A percentile compares a stretch with the other conserved stretches of the same genome.
Conservation (phyloP, 1,140 invertebrate genomes). For the Aphelenchoides fujianensis region DNA sequence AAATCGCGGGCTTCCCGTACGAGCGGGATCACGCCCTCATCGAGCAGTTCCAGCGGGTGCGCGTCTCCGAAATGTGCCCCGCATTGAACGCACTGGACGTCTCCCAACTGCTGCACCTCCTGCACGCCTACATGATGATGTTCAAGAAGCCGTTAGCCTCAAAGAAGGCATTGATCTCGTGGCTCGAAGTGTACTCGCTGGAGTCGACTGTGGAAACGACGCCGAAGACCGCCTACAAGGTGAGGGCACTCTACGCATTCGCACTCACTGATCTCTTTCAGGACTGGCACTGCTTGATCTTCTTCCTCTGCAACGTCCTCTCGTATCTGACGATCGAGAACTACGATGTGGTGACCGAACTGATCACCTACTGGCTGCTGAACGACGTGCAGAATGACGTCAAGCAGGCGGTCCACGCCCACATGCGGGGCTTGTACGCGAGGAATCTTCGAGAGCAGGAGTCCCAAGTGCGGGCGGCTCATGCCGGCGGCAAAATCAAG, state of each 20-base stretch:
- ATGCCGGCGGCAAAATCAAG: no score
- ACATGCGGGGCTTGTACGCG: conserved; percentile 29
- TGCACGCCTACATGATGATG: conserved; percentile 42
- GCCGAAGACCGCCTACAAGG: conserved; percentile 15
- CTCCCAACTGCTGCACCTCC: conserved; percentile 34
- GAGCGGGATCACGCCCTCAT: conserved; percentile 43
- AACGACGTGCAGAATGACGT: conserved; percentile 42
- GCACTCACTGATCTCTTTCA: conserved; percentile 12
- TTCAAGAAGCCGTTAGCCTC: conserved; percentile 42
- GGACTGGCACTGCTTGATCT: conserved; percentile 49
- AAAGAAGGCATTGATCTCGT: conserved; percentile 29
- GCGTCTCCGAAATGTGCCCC: conserved; percentile 30
- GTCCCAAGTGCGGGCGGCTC: no score
- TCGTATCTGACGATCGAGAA: conserved; percentile 49
- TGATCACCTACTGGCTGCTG: conserved; percentile 45
- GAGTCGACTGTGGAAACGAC: conserved; percentile 21
- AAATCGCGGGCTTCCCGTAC: conserved; percentile 45
- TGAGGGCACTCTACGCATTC: not conserved
- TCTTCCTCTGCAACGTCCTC: conserved; percentile 47
- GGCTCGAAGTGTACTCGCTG: conserved; percentile 45
- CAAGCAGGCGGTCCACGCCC: conserved; percentile 34
- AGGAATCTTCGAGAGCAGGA: conserved; percentile 33
- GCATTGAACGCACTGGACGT: conserved; percentile 30
- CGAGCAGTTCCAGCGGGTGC: conserved; percentile 32
- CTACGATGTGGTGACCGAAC: conserved; percentile 41